Conservation (phyloP, 2,797 vertebrate species). For the Micropoecilia bifurca region DNA sequence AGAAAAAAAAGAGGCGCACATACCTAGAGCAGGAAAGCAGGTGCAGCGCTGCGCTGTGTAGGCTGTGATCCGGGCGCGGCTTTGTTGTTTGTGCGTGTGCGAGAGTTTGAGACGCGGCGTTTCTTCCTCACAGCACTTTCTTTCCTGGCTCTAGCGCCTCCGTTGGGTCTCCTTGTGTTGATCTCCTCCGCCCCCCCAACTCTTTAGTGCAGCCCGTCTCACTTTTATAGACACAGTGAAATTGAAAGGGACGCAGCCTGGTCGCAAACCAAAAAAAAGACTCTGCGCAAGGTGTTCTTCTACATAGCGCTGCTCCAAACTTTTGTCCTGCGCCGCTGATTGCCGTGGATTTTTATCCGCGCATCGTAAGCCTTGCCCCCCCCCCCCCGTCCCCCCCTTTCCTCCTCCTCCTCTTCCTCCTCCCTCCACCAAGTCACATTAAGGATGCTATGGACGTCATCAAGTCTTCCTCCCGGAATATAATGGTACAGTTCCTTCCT, state of each 20-base stretch:
- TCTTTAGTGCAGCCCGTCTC: conserved; percentile 82
- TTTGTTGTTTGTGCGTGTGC: conserved; percentile 60
- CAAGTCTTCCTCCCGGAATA: conserved; percentile 97
- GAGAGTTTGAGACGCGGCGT: conserved; percentile 65
- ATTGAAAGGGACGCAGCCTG: conserved; percentile 45
- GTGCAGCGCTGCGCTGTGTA: conserved; percentile 64
- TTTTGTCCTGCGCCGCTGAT: conserved; percentile 89
- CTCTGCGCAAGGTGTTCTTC: conserved; percentile 82
- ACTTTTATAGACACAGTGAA: conserved; percentile 77
- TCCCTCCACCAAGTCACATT: conserved; percentile 90
- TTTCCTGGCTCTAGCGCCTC: conserved; percentile 81
- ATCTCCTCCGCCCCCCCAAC: conserved; percentile 3
- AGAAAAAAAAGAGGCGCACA: conserved; percentile 46
- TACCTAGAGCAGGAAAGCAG: conserved; percentile 83
- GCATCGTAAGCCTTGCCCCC: conserved; percentile 84
- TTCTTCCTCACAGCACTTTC: conserved; percentile 84
- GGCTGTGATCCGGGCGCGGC: conserved; percentile 81
- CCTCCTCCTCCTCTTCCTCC: conserved; percentile 69
- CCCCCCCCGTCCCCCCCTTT: conserved; percentile 57
- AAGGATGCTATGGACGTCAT: conserved; percentile 99
- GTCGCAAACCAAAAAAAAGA: conserved; percentile 57
- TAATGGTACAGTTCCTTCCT: conserved; percentile 92
- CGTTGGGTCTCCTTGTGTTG: conserved; percentile 80
- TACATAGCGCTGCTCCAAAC: conserved; percentile 88
- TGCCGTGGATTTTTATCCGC: conserved; percentile 96